Base-by-base conservation (phyloP, 2,797 vertebrate species). In the Eulemur rubriventer region DNA sequence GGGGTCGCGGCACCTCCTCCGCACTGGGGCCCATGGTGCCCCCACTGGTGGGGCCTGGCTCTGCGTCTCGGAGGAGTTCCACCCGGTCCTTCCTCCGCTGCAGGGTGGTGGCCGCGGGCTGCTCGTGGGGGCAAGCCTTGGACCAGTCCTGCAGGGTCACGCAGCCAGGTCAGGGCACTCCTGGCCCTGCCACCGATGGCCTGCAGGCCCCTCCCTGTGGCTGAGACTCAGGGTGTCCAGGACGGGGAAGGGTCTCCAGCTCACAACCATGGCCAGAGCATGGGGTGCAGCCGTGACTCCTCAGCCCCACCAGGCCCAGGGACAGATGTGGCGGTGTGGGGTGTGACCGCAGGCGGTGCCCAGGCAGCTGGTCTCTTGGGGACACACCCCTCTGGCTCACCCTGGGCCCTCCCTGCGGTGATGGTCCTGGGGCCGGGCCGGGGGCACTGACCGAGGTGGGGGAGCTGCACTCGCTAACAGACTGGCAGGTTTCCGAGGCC, bases 401-500 rank as follows among this genome's bases (percentile, higher is more conserved):
- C 55, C 63, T 16, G 59, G 48, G 18, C 61, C 88, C 85, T 79
- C 30, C n/a, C 67, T 72, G 50, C 5, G n/a, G 6, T 55, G n/a
- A 67, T 7, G 65, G 57, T 17, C 11, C 22, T 14, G 92, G 59
- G 20, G 59, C 6, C 3, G 22, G 52, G 72, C 94, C 69, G 78
- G 82, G 96, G 97, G 96, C 98, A 99, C 99, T 99, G 98, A 99
- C 99, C 99, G 99, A 99, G 96, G 99, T 99, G 78, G 99, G 99
- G 97, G 99, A 99, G 99, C 98, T 99, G 99, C 99, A 99, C 98
- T 99, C 99, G 98, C 99, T 99, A 98, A 99, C 99, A 10, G 99
- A 99, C 99, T 99, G 99, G 98, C 99, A 99, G 96, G 99, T 99
- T 98, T 99, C 99, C 5, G 99, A 99, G 93, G 99, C 99, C 98